Evolutionary conservation across 2,888 invertebrate species (phyloP).

Genomic region (Lepidochrysops patricia): DNA sequence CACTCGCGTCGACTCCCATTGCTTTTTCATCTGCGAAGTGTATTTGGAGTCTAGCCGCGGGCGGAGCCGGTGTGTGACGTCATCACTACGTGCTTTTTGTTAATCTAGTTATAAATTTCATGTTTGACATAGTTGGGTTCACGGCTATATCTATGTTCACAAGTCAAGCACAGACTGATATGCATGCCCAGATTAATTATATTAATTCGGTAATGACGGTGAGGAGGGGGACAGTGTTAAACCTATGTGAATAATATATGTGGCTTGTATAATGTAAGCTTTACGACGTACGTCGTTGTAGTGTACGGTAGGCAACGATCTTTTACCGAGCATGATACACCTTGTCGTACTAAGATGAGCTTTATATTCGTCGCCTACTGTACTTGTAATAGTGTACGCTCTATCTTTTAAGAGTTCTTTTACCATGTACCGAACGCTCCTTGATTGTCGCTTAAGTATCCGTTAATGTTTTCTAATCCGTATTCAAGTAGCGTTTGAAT

Average conservation of each 20-base stretch:
- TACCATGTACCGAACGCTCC: conserved; percentile 40
- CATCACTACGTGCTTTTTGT: conserved; percentile 29
- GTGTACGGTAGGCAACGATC: conserved; percentile 26
- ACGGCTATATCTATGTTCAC: conserved; percentile 22
- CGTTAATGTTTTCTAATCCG: not conserved
- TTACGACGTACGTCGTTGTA: conserved; percentile 27
- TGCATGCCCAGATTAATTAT: conserved; percentile 55
- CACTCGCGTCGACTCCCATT: not conserved
- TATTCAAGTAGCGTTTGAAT: conserved; percentile 31
- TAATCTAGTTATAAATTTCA: conserved; percentile 28
- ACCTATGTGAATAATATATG: conserved; percentile 31
- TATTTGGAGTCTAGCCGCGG: too few species aligned
- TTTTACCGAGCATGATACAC: conserved; percentile 9
- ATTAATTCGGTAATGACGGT: conserved; percentile 26
- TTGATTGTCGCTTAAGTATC: conserved; percentile 20
- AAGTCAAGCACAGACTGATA: conserved; percentile 33
- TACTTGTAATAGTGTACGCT: conserved; percentile 34
- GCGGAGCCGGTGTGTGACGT: conserved; percentile 16
- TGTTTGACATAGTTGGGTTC: conserved; percentile 30
- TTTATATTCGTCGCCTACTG: conserved; percentile 16
- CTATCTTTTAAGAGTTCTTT: conserved; percentile 33
- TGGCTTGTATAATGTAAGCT: conserved; percentile 42
- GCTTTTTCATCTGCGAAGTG: not conserved
- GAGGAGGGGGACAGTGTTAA: conserved; percentile 28
- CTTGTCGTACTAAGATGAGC: not conserved